Conservation (phyloP, 2,113 vertebrate species). For the Naja naja region DNA sequence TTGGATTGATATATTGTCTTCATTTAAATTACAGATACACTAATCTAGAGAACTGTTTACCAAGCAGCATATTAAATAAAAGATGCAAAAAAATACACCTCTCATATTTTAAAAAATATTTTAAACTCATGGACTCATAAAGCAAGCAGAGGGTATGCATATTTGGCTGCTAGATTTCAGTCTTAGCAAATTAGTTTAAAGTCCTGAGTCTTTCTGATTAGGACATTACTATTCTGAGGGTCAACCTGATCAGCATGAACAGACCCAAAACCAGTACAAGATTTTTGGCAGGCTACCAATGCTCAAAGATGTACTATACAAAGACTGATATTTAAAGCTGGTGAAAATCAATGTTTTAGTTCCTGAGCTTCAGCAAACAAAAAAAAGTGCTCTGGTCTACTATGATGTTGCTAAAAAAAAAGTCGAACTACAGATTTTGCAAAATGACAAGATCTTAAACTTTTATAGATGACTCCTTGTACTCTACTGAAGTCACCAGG, state of each 20-base stretch:
- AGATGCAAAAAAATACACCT: conserved; percentile 75
- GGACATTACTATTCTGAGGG: conserved; percentile 47
- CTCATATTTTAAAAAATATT: conserved; percentile 77
- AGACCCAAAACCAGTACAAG: conserved; percentile 47
- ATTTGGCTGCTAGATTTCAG: conserved; percentile 59
- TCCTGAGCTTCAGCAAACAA: neutral
- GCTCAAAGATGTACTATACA: neutral
- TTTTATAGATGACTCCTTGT: neutral
- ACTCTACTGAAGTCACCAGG: neutral
- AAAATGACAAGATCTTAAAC: neutral
- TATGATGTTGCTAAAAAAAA: neutral
- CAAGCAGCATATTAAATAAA: conserved; percentile 77
- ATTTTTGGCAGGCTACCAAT: neutral
- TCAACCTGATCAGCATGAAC: conserved; percentile 6
- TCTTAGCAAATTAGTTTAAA: conserved; percentile 59
- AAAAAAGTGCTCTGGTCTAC: neutral
- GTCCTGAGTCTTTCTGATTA: conserved; percentile 56
- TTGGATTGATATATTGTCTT: conserved; percentile 76
- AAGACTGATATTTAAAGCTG: fast-evolving
- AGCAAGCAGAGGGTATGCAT: conserved; percentile 58
- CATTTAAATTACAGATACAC: conserved; percentile 82
- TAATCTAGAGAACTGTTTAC: conserved; percentile 80
- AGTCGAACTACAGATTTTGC: neutral
- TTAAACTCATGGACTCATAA: conserved; percentile 68
- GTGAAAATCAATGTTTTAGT: neutral